Evolutionary conservation across 2,113 vertebrate species (phyloP).

Genomic region (Microcebus lehilahytsara): DNA sequence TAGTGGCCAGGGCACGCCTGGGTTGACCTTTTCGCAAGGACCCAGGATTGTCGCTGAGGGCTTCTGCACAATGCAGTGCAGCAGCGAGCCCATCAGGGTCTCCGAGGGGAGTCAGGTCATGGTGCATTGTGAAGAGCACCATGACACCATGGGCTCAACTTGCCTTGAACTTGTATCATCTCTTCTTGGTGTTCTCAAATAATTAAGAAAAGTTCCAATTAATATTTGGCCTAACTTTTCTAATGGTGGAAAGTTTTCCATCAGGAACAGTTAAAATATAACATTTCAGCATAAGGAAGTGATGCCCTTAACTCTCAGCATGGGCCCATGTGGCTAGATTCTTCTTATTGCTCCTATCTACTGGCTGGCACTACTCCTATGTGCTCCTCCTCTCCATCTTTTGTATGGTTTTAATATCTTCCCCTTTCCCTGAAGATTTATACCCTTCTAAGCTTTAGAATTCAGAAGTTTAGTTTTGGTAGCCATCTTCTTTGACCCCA

Average conservation of each 20-base stretch:
- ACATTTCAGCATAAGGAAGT: not conserved
- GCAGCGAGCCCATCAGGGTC: not conserved
- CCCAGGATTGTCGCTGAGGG: not conserved
- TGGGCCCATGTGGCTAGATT: not conserved
- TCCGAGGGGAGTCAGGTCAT: not conserved
- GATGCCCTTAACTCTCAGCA: not conserved
- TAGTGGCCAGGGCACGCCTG: not conserved
- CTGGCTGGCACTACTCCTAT: not conserved
- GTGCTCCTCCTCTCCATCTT: not conserved
- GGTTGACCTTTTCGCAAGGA: not conserved
- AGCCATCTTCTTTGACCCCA: not conserved
- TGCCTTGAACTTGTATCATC: not conserved
- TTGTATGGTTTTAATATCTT: not conserved
- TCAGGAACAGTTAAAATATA: constrained; percentile 5
- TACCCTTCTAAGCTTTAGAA: not conserved
- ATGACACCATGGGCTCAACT: not conserved
- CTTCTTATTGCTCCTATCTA: not conserved
- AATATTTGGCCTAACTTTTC: not conserved
- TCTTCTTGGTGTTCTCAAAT: not conserved
- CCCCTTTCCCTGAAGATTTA: not conserved
- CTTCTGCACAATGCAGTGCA: not conserved
- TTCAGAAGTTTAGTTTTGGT: constrained; percentile 4
- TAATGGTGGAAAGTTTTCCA: not conserved
- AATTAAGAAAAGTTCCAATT: not conserved
- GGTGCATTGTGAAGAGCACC: not conserved